Evolutionary conservation across 1,140 invertebrate species (phyloP).

Genomic region (Drosophila nannoptera): DNA sequence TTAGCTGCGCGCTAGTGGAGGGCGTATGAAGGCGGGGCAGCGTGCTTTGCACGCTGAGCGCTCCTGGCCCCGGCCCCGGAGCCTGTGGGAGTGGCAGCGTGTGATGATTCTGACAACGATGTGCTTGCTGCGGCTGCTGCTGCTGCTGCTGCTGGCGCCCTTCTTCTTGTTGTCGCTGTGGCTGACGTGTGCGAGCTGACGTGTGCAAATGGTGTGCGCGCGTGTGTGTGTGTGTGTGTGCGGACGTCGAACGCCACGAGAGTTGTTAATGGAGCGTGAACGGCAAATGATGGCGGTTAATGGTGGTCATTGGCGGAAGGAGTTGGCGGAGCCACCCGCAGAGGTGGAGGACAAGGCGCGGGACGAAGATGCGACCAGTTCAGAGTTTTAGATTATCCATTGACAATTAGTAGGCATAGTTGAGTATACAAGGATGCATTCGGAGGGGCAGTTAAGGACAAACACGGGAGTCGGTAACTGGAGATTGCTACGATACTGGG

Average conservation of each 20-base stretch:
- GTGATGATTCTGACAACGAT: conserved; percentile 37
- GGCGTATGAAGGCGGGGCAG: conserved; percentile 55
- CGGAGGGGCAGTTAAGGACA: neutral
- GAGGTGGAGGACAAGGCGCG: conserved; percentile 1
- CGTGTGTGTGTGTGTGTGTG: conserved; percentile 12
- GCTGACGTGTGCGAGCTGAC: conserved; percentile 33
- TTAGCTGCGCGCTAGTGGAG: conserved; percentile 44
- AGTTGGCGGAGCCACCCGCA: conserved; percentile 19
- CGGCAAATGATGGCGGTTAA: conserved; percentile 35
- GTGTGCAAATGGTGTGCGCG: neutral
- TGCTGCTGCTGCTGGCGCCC: conserved; percentile 33
- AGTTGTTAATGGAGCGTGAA: conserved; percentile 30
- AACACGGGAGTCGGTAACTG: neutral
- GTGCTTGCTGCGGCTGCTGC: conserved; percentile 29
- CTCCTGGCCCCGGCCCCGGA: conserved; percentile 22
- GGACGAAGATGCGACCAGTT: conserved; percentile 33
- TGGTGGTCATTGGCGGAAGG: conserved; percentile 40
- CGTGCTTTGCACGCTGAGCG: conserved; percentile 51
- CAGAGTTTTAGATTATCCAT: conserved; percentile 26
- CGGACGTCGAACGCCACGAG: conserved; percentile 29
- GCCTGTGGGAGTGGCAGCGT: conserved; percentile 34
- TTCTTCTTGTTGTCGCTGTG: conserved; percentile 35
- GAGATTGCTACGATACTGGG: too few relatives aligned
- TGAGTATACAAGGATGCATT: neutral
- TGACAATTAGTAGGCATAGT: conserved; percentile 19